These are phyloP conservation scores for Amiota communis DNA, from an alignment of 2,888 invertebrate species.

Conservation along the genomic window DNA sequence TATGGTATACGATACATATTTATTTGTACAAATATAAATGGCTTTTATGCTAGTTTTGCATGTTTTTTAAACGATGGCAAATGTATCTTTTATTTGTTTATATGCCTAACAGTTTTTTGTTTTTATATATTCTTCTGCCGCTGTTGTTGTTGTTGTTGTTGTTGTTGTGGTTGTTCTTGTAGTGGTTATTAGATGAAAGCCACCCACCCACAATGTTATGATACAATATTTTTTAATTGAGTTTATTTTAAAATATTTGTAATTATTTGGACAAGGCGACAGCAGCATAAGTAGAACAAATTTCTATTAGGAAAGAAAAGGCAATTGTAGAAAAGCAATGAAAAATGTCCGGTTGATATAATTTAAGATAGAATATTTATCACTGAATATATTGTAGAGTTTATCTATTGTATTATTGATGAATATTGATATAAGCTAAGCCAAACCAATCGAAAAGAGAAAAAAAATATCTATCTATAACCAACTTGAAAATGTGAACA, in stretches of 20 bases:
- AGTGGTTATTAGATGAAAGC: not conserved
- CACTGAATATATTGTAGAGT: not conserved
- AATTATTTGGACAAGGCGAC: conserved; percentile 6
- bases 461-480: not conserved
- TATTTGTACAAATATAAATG: conserved; percentile 8
- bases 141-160: not conserved
- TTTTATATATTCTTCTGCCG: not conserved
- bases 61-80: not conserved
- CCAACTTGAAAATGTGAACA: not conserved
- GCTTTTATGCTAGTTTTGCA: not conserved
- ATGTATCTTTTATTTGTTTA: conserved; percentile 8
- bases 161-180: not conserved
- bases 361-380: no score
- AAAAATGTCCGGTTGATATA: not conserved
- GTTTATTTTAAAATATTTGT: conserved; percentile 14
- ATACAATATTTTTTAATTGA: not conserved
- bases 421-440: no score
- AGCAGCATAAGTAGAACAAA: not conserved
- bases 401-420: not conserved
- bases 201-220: conserved; percentile 24
- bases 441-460: not conserved
- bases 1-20: not conserved
- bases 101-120: conserved; percentile 9
- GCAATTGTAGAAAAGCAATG: not conserved
- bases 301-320: not conserved